Percentiles rank a stretch among this genome's conserved stretches.
These are phyloP conservation scores for Ochropacha duplaris DNA, from an alignment of 2,888 invertebrate genomes.

Conservation along the genomic window DNA sequence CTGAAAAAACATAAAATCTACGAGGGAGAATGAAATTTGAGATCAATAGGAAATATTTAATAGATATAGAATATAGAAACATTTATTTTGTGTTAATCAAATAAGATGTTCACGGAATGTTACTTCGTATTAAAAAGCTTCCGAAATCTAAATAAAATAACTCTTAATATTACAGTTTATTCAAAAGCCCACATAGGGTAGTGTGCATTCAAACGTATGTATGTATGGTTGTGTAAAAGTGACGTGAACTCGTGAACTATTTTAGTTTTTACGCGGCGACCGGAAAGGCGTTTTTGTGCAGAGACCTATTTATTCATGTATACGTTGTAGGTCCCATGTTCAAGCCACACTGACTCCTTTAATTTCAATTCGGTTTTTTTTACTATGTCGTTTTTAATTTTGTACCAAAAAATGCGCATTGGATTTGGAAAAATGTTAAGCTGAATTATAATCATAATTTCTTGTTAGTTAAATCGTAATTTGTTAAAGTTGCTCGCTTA, in stretches of 20 bases:
- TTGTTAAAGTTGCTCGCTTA: too few species aligned
- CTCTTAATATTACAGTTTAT: neutral
- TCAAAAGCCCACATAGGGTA: neutral
- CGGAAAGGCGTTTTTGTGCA: conserved; percentile 19
- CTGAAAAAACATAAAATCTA: too few species aligned
- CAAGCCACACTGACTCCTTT: conserved; percentile 24
- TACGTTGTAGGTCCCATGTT: conserved; percentile 17
- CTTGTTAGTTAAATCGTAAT: too few species aligned
- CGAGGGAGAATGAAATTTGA: too few species aligned
- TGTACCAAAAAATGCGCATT: neutral
- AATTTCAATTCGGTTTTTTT: conserved; percentile 23
- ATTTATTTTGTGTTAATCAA: too few species aligned
- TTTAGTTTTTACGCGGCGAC: conserved; percentile 24
- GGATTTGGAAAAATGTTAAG: neutral
- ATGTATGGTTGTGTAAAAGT: conserved; percentile 8
- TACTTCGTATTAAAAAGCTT: too few species aligned
- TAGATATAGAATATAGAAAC: too few species aligned
- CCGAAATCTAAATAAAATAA: too few species aligned
- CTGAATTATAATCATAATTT: too few species aligned
- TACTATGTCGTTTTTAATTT: conserved; percentile 7
- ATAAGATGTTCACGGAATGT: too few species aligned
- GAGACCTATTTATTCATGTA: conserved; percentile 20
- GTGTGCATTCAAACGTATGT: neutral
- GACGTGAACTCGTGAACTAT: conserved; percentile 11
- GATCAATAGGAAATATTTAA: too few species aligned